Percentiles rank a stretch among this genome's conserved stretches.
Evolutionary conservation across 2,888 invertebrate species (phyloP).

Genomic region (Drosophila stalkeri): DNA sequence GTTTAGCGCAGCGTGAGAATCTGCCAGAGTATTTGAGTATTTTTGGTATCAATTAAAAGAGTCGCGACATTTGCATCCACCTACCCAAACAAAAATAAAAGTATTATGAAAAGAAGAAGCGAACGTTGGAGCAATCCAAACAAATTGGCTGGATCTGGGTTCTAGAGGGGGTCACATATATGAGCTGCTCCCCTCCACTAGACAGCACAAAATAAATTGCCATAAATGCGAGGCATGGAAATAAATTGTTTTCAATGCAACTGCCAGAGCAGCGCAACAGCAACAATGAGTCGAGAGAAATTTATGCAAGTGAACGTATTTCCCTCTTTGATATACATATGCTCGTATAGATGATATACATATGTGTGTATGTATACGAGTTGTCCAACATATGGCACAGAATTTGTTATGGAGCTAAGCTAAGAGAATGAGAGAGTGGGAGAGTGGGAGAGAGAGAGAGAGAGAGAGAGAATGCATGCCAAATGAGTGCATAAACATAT

Average conservation of each 20-base stretch:
- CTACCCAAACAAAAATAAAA: conserved; percentile 19
- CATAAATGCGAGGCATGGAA: conserved; percentile 70
- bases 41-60: conserved; percentile 50
- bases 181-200: conserved; percentile 39
- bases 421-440: background rate
- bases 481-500: conserved; percentile 38
- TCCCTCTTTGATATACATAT: conserved; percentile 45
- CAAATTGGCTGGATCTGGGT: conserved; percentile 21
- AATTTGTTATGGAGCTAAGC: conserved; percentile 35
- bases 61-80: conserved; percentile 47
- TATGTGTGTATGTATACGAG: conserved; percentile 8
- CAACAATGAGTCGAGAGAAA: conserved; percentile 48
- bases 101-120: conserved; percentile 9
- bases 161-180: conserved; percentile 11
- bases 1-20: conserved; percentile 47
- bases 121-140: conserved; percentile 18
- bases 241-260: conserved; percentile 81
- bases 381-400: conserved; percentile 50
- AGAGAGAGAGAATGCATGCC: background rate
- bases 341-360: background rate
- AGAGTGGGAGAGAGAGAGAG: background rate
- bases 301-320: conserved; percentile 70
- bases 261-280: conserved; percentile 42
- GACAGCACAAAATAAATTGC: conserved; percentile 73
- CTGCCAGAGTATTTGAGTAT: conserved; percentile 11